Evolutionary conservation across 2,113 vertebrate species (phyloP).

Genomic region (Odontophorus gujanensis): DNA sequence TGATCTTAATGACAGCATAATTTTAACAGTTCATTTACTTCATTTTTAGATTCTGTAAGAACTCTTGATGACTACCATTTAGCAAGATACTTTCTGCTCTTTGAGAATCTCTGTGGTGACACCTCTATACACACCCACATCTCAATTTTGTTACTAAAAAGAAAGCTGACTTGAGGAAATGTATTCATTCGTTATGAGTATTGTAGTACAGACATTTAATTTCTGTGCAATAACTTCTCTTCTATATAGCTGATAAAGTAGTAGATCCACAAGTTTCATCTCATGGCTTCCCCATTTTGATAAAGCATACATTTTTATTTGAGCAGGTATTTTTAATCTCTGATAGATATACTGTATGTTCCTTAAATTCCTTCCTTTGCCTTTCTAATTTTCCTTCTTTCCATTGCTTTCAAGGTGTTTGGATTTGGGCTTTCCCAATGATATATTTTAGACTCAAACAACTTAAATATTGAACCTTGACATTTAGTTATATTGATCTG

Average conservation of each 20-base stretch:
- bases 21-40: slow-evolving; percentile 50
- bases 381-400: slow-evolving; percentile 36
- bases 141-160: not conserved
- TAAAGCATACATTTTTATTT: not conserved
- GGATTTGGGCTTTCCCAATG: slow-evolving; percentile 17
- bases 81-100: not conserved
- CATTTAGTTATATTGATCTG: slow-evolving; percentile 53
- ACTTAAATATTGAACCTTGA: slow-evolving; percentile 48
- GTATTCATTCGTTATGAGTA: not conserved
- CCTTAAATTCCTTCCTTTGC: slow-evolving; percentile 6
- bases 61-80: not conserved
- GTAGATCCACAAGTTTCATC: not conserved
- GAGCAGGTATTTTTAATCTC: not conserved
- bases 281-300: not conserved
- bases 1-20: slow-evolving; percentile 17
- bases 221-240: not conserved
- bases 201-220: not conserved
- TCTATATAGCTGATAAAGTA: not conserved
- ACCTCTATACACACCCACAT: not conserved
- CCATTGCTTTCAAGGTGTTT: slow-evolving; percentile 5
- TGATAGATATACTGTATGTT: not conserved
- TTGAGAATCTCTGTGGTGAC: not conserved
- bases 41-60: slow-evolving; percentile 41
- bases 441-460: slow-evolving; percentile 47
- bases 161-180: not conserved